phyloP scores from a whole-genome alignment of 2,113 vertebrate species.

The Syrmaticus mikado region DNA sequence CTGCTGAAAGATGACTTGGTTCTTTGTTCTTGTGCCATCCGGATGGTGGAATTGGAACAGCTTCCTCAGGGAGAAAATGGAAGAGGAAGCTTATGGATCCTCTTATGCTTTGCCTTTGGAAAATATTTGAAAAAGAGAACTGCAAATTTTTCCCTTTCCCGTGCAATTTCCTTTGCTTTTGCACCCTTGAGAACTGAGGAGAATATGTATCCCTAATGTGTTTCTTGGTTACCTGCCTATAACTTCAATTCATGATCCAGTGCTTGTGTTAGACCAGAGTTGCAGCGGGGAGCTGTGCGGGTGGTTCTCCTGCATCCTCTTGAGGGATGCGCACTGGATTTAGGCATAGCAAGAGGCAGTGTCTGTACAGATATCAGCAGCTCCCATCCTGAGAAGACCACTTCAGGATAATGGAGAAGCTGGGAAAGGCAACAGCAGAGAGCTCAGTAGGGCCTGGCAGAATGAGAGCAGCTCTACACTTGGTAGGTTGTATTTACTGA shows the following conservation, averaged over 20 bases:
- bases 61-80: neutral
- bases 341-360: neutral
- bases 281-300: neutral
- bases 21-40: neutral
- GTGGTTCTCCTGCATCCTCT: neutral
- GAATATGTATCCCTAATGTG: neutral
- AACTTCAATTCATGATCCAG: neutral
- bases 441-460: neutral
- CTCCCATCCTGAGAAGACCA: neutral
- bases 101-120: neutral
- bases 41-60: neutral
- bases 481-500: neutral
- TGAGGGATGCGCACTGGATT: neutral
- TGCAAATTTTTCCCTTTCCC: neutral
- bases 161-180: neutral
- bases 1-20: neutral
- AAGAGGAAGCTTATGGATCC: neutral
- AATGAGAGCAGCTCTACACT: neutral
- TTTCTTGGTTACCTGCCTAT: neutral
- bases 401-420: neutral
- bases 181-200: neutral
- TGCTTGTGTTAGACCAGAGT: neutral
- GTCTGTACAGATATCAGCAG: neutral
- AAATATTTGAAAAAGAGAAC: neutral
- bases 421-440: neutral